Evolutionary conservation across 2,113 vertebrate genomes (phyloP), one percentile per base, ranked within the genome.

Genomic region (Cervus canadensis): DNA sequence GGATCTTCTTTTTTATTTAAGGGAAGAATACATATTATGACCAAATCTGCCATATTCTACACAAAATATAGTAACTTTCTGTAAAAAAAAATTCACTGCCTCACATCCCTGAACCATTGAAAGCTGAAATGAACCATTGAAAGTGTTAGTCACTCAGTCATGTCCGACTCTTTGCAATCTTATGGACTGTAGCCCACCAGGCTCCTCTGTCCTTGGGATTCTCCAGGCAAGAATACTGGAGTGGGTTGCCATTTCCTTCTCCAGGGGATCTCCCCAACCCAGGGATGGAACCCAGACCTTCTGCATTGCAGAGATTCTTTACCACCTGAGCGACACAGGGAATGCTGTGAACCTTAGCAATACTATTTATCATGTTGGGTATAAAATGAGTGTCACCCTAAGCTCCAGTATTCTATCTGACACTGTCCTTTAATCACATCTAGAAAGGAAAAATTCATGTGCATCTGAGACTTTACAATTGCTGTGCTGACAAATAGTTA

Each of bases 401-500:
- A 71, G 67, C 60, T 59, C 45, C 19, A 91, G 62, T 33, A 87
- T 89, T 93, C 91, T 19, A 81, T 95, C 67, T 94, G 59, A 95
- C 25, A 43, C 78, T 91, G 23, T 93, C 59, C 52, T 85, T 95
- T 93, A 91, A 97, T 91, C 33, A 78, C 28, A 60, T 54, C 62
- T 79, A 90, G 43, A 92, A 92, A 95, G 50, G 17, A 90, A 90
- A 94, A 90, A 87, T 48, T 87, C 21, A 83, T 40, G 84, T 59
- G 48, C 30, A 71, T 62, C 60, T 93, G 84, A 45, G 23, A 95
- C 16, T 56, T 91, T 67, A 64, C 25, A 94, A 74, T 7, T 87
- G 50, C 33, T 50, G 86, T 76, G 54, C n/a, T 78, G 67, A n/a
- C 25, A 95, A 93, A 95, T 30, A 93, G 52, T 92, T 97, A 97